Evolutionary conservation across 2,888 invertebrate species (phyloP).

Genomic region (Amiota minor): DNA sequence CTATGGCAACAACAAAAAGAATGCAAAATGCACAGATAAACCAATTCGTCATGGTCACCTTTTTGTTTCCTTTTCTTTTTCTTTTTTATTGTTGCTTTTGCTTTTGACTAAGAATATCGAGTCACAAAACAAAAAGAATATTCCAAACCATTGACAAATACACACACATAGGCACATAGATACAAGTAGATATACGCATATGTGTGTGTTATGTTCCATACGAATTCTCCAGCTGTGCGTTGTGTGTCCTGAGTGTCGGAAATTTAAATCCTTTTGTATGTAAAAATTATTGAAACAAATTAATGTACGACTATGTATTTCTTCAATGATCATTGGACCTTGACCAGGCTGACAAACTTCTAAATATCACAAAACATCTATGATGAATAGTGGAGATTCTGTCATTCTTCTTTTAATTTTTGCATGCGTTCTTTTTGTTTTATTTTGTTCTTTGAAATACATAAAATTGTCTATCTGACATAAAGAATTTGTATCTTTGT

Average conservation of each 20-base stretch:
- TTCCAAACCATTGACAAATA: slow-evolving; percentile 8
- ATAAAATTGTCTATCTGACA: no score
- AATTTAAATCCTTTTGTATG: slow-evolving; percentile 57
- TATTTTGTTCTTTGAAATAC: no score
- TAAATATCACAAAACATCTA: no score
- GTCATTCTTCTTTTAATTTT: no score
- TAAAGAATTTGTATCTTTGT: no score
- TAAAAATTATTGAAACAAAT: slow-evolving; percentile 60
- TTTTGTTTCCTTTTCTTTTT: slow-evolving; percentile 1
- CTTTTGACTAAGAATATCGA: no score
- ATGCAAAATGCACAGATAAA: neutral
- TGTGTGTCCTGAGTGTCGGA: slow-evolving; percentile 55
- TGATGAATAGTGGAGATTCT: no score
- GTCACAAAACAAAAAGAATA: neutral
- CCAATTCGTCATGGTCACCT: slow-evolving; percentile 63
- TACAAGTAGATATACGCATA: no score
- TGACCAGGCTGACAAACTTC: no score
- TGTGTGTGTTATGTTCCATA: neutral
- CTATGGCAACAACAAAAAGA: neutral
- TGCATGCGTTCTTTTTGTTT: no score
- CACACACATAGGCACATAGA: no score
- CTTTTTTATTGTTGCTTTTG: neutral
- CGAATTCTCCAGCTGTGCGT: slow-evolving; percentile 35
- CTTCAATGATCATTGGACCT: no score
- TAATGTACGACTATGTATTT: slow-evolving; percentile 49